These are phyloP conservation scores for Trissoscelio sp. DNA, from an alignment of 2,888 invertebrate species.

Conservation along the genomic window DNA sequence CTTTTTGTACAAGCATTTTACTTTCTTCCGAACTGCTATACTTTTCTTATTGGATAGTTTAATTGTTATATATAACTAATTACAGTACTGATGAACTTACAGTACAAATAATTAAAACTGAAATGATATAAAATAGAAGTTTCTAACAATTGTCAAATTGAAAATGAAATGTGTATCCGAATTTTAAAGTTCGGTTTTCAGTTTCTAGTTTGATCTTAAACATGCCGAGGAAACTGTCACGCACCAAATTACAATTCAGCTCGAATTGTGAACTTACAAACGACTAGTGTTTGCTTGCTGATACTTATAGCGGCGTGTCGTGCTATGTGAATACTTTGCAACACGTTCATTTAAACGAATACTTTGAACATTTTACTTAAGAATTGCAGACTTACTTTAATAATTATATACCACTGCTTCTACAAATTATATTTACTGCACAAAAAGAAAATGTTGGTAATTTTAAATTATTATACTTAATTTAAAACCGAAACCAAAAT, in stretches of 20 bases:
- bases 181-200: too few species aligned
- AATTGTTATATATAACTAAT: not conserved
- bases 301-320: constrained; percentile 16
- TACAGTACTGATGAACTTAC: too few species aligned
- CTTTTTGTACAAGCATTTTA: constrained; percentile 19
- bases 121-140: too few species aligned
- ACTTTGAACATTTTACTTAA: constrained; percentile 12
- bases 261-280: constrained; percentile 25
- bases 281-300: constrained; percentile 3
- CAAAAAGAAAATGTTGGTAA: too few species aligned
- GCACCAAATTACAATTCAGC: constrained; percentile 3
- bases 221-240: not conserved
- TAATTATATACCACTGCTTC: not conserved
- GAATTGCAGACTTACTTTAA: not conserved
- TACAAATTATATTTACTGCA: not conserved
- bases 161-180: too few species aligned
- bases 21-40: not conserved
- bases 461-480: too few species aligned
- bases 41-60: not conserved
- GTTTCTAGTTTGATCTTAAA: too few species aligned
- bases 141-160: too few species aligned
- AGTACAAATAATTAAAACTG: too few species aligned
- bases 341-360: constrained; percentile 29
- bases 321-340: constrained; percentile 4
- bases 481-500: too few species aligned